Evolutionary conservation across 2,797 vertebrate species (phyloP), one percentile per base, ranked within the genome.

Genomic region (Limnodromus scolopaceus): DNA sequence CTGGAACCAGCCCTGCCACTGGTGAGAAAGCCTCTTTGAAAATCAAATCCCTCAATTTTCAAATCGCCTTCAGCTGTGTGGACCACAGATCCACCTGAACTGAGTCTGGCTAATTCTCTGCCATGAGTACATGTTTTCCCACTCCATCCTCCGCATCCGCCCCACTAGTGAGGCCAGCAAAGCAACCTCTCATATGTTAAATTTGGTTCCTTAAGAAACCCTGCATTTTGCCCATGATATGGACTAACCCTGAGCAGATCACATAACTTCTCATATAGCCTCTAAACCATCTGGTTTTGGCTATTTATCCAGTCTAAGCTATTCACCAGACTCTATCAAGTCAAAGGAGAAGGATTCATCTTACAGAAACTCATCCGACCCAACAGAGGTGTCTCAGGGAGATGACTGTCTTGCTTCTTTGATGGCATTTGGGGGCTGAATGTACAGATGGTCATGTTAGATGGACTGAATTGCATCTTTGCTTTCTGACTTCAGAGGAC

Each of bases 21-120:
- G 72, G 65, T 68, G 66, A 93, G 77, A 90, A 76, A 79, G 20
- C 14, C 39, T 77, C 70, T 87, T 77, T 92, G 76, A 93, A 96
- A 95, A 93, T 15, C 24, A 82, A 70, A 22, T 4, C 30, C 45
- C 5, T 6, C 55, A 0, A 66, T 55, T 86, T 72, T 86, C 58
- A 92, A 48, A 76, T 45, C 0, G 2, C 18, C 66, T 87, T 87
- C 79, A 58, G 18, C 49, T 9, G 0, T 45, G 46, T 19, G n/a
- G 58, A 58, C 23, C 39, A 61, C 43, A 90, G 36, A 75, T 58
- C 69, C 28, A 84, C 77, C 70, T 86, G 86, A 84, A 71, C 20
- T 10, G 10, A 84, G 45, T 23, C 38, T 80, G 61, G 16, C 5
- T 45, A 28, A 25, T 55, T 74, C 64, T 68, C 51, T 72, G 58